Conservation (phyloP, 2,113 vertebrate genomes). For the Podilymbus podiceps region DNA sequence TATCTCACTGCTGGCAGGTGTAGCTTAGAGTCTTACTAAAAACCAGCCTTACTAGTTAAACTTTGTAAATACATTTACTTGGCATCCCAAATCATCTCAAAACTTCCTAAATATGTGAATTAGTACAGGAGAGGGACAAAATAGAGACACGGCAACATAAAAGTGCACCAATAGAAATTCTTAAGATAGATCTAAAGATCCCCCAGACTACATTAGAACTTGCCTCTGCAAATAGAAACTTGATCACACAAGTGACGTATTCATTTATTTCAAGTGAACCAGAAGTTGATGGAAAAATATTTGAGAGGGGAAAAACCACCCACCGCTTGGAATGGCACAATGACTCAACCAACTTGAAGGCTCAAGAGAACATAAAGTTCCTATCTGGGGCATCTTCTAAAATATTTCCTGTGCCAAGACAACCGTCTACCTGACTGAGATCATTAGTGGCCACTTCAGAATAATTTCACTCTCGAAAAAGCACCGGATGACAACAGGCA, state of each 20-base stretch:
- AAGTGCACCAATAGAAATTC: neutral
- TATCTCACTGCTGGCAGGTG: neutral
- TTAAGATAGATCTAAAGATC: neutral
- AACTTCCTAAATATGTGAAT: neutral
- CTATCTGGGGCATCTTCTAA: neutral
- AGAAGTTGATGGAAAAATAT: neutral
- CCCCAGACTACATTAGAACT: neutral
- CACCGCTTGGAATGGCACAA: neutral
- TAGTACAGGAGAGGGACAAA: neutral
- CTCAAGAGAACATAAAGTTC: neutral
- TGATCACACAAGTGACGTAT: neutral
- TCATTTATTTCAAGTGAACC: neutral
- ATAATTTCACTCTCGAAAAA: neutral
- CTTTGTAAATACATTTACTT: neutral
- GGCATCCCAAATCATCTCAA: neutral
- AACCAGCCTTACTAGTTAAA: neutral
- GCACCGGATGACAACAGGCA: fast-evolving
- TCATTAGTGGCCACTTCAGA: neutral
- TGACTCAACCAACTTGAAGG: neutral
- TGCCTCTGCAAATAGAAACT: neutral
- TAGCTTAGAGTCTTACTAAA: neutral
- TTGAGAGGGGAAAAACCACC: neutral
- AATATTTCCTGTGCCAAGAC: neutral
- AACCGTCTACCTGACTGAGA: neutral
- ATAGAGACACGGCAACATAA: neutral